phyloP scores from a whole-genome alignment of 2,888 invertebrate species.

The Nemurella pictetii region DNA sequence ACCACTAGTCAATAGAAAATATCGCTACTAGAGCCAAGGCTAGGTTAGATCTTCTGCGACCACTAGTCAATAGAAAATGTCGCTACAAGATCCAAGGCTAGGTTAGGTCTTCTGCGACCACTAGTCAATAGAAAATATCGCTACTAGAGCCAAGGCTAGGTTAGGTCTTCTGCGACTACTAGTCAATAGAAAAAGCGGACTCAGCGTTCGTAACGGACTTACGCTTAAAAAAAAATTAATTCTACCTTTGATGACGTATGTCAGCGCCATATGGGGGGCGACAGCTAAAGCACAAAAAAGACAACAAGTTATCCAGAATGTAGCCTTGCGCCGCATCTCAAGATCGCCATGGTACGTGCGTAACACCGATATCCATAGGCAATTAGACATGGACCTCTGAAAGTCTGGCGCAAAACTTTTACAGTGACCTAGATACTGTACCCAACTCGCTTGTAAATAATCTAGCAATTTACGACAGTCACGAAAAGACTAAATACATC shows the following conservation, averaged over 20 bases:
- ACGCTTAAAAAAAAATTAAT: background rate
- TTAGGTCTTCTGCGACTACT: conserved; percentile 1
- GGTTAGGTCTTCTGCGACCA: no score
- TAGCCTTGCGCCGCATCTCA: background rate
- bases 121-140: background rate
- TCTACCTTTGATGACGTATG: conserved; percentile 26
- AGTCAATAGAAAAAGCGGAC: background rate
- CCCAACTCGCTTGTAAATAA: background rate
- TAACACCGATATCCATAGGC: background rate
- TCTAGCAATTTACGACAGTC: background rate
- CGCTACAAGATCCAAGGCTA: no score
- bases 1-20: conserved; percentile 5
- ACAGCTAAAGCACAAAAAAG: background rate
- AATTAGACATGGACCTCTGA: background rate
- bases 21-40: background rate
- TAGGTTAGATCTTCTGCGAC: conserved; percentile 4
- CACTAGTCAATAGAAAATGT: conserved; percentile 8
- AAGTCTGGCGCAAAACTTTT: background rate
- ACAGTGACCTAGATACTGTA: background rate
- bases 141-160: background rate
- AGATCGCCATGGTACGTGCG: background rate
- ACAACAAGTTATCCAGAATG: background rate
- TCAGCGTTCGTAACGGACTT: background rate
- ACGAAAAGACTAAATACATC: background rate
- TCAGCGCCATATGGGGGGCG: background rate